Evolutionary conservation across 2,888 invertebrate species (phyloP).

Genomic region (Choristoneura rosaceana): DNA sequence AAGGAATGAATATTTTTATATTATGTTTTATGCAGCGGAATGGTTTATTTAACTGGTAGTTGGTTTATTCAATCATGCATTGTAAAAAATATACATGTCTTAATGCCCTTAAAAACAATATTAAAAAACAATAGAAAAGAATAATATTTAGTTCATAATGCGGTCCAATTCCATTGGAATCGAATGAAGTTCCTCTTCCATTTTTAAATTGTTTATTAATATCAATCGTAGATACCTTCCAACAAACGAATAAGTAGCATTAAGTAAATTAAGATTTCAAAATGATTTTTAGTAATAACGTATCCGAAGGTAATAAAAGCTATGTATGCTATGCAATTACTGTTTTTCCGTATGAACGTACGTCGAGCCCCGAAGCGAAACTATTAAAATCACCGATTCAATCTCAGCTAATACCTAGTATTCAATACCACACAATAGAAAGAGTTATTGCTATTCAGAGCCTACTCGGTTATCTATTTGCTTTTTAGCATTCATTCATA

Average conservation of each 20-base stretch:
- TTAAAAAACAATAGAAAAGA: neutral
- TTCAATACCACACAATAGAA: constrained; percentile 40
- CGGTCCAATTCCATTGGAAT: no score
- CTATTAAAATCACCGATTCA: constrained; percentile 41
- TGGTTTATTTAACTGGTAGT: no score
- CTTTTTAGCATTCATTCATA: constrained; percentile 34
- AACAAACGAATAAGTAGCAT: neutral
- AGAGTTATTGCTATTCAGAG: constrained; percentile 39
- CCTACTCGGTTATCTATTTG: constrained; percentile 31
- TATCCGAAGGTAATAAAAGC: constrained; percentile 1
- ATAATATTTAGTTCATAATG: no score
- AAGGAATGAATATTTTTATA: no score
- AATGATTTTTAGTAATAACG: neutral
- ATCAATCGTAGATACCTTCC: neutral
- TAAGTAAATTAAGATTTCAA: neutral
- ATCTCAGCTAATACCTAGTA: constrained; percentile 41
- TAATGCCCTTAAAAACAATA: neutral
- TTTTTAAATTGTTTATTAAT: no score
- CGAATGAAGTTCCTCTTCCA: no score
- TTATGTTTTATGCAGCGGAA: no score
- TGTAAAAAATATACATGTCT: no score
- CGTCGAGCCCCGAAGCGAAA: constrained; percentile 29
- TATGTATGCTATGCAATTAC: constrained; percentile 20
- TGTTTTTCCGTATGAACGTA: constrained; percentile 12
- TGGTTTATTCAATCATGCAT: no score